Evolutionary conservation across 2,113 vertebrate genomes (phyloP), one percentile per base, ranked within the genome.

Genomic region (Pantherophis guttatus): DNA sequence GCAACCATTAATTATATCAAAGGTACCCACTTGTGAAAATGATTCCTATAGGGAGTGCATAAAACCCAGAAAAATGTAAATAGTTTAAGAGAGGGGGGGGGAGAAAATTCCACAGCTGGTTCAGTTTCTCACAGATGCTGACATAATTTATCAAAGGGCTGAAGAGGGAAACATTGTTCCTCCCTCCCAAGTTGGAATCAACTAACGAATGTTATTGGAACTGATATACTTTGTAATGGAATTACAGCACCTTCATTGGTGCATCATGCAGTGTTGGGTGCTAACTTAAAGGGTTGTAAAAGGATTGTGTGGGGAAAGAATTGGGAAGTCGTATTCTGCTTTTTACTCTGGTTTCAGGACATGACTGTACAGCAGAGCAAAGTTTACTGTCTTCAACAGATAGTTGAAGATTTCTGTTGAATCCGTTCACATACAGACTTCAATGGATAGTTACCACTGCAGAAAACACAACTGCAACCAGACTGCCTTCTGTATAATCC

Each of bases 21-120:
- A 94, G 33, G 33, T 1, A 54, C 8, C 94, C 88, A 92, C 88
- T 53, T 86, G 94, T 33, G n/a, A 92, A 91, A 89, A 3, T 88
- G 24, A 33, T 90, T 95, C 92, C 86, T 94, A 0, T 1, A 92
- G 15, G 94, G 62, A 54, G 91, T 26, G 23, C 1, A 93, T 59
- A 29, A 89, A 23, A 53, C 62, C 75, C 29, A 90, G 52, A 39
- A 29, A 86, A 75, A 92, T 0, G 88, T 53, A 90, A 93, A 94
- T 24, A 53, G 13, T 9, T 57, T 57, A 17, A 44, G 33, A 91
- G 53, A 0, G 90, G 87, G 2, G 0, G 90, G 48, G 23, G 59
- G 15, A 92, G 54, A 15, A 85, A 92, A 9, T 3, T n/a, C 10
- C 10, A 33, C 70, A 3, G n/a, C 86, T 33, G 0, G 21, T 89